Conservation (phyloP, 1,140 invertebrate species). For the Zeugodacus cucurbitae region DNA sequence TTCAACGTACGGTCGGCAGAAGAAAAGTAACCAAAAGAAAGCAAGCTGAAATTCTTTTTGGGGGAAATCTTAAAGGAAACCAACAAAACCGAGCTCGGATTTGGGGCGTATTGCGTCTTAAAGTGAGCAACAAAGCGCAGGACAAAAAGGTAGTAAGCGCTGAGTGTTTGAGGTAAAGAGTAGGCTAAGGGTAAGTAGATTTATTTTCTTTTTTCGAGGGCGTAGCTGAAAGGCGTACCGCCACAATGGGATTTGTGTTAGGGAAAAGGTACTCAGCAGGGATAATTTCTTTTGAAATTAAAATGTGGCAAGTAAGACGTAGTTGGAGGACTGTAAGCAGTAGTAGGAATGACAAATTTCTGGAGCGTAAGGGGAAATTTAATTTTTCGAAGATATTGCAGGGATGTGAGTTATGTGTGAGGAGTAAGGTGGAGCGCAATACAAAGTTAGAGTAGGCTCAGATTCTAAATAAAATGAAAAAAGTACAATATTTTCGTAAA, state of each 20-base stretch:
- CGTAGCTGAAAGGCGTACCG: not conserved
- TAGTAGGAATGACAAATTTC: not conserved
- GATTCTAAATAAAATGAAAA: not conserved
- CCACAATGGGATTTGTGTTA: not conserved
- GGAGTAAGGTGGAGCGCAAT: not conserved
- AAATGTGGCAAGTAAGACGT: not conserved
- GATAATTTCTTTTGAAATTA: not conserved
- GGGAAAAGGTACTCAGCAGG: not conserved
- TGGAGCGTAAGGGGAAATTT: no score
- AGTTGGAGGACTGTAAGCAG: not conserved
- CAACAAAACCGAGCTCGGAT: no score
- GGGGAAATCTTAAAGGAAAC: not conserved
- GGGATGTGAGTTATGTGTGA: no score
- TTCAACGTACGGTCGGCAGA: not conserved
- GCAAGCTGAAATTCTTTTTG: not conserved
- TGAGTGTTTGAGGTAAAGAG: not conserved
- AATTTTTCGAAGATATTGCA: not conserved
- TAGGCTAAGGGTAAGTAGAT: not conserved
- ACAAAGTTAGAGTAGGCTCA: not conserved
- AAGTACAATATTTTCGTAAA: no score
- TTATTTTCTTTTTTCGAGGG: not conserved
- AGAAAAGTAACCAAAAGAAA: no score
- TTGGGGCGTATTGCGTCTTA: not conserved
- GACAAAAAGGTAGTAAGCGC: not conserved
- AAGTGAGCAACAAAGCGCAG: conserved; percentile 1